Evolutionary conservation across 1,140 invertebrate species (phyloP).

Genomic region (Choristoneura fumiferana): DNA sequence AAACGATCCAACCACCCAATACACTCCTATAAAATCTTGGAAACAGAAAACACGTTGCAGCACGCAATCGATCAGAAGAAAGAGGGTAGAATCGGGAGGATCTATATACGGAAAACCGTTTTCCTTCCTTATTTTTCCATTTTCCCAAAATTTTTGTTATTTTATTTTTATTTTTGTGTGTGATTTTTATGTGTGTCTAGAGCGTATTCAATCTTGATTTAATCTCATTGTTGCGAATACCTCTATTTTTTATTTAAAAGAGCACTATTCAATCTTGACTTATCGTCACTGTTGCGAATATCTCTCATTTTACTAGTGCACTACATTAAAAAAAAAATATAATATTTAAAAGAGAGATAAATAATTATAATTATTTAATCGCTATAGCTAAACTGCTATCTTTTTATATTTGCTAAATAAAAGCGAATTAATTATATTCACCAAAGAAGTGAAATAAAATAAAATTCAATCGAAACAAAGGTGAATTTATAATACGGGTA

Average conservation of each 20-base stretch:
- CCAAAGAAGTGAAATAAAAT: too few relatives aligned
- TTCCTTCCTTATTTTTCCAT: background rate
- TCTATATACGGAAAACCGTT: slow-evolving; percentile 7
- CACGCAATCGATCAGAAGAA: background rate
- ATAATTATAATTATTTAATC: background rate
- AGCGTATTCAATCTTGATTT: background rate
- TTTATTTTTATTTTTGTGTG: background rate
- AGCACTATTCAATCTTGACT: too few relatives aligned
- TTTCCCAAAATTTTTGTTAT: background rate
- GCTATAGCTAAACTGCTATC: too few relatives aligned
- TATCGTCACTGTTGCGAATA: too few relatives aligned
- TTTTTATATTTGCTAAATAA: too few relatives aligned
- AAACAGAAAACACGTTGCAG: too few relatives aligned
- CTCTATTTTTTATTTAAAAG: too few relatives aligned
- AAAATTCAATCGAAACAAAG: background rate
- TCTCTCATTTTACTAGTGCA: background rate
- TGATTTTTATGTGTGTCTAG: background rate
- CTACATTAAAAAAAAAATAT: background rate
- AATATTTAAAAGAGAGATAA: background rate
- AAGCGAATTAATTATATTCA: too few relatives aligned
- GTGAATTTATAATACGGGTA: background rate
- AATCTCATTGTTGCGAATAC: background rate
- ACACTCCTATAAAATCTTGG: background rate
- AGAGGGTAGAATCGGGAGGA: slow-evolving; percentile 14
- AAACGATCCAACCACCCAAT: too few relatives aligned